A percentile compares a stretch with the other conserved stretches of the same genome.
These are phyloP conservation scores for Paedocypris sp. DNA, from an alignment of 2,113 vertebrate species.

Conservation along the genomic window DNA sequence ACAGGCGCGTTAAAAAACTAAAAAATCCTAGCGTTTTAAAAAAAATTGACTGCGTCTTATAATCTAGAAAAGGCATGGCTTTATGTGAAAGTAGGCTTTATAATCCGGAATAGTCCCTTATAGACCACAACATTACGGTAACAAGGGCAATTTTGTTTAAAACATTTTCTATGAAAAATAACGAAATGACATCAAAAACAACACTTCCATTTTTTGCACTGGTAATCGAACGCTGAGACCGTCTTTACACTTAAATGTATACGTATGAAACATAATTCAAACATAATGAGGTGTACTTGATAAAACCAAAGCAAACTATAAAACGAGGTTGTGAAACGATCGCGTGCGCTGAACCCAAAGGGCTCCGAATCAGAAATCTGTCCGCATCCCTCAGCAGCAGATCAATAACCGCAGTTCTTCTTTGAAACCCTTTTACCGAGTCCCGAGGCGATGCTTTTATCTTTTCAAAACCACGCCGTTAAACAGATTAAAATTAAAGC, in stretches of 20 bases:
- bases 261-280: background rate
- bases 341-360: background rate
- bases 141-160: too few species aligned
- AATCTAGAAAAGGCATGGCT: too few species aligned
- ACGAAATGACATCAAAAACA: background rate
- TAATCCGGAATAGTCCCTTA: too few species aligned
- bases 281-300: background rate
- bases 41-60: too few species aligned
- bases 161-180: background rate
- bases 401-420: background rate
- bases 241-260: conserved; percentile 4
- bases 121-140: too few species aligned
- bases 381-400: background rate
- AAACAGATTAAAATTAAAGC: conserved; percentile 1
- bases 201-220: conserved; percentile 5
- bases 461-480: conserved; percentile 4
- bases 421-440: conserved; percentile 9
- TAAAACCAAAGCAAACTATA: background rate
- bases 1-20: too few species aligned
- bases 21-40: too few species aligned
- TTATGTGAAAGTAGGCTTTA: too few species aligned
- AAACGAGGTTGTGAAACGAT: background rate
- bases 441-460: conserved; percentile 14
- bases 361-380: background rate
- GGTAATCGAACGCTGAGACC: background rate